A percentile compares a stretch with the other conserved stretches of the same genome.
phyloP scores from a whole-genome alignment of 2,888 invertebrate genomes.

The Thera obeliscata region DNA sequence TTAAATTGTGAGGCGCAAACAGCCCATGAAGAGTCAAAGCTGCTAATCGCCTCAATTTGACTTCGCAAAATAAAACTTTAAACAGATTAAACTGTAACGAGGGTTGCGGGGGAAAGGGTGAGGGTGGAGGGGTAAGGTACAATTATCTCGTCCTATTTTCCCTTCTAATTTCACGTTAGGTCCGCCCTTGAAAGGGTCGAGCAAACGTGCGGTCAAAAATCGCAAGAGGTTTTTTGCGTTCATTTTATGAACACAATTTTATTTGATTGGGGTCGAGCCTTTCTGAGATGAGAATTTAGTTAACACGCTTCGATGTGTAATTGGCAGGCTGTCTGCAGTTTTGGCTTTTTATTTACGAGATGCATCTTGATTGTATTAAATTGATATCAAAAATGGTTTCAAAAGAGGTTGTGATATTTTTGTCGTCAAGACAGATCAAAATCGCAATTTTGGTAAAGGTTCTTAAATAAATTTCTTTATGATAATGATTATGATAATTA shows the following conservation, averaged over 20 bases:
- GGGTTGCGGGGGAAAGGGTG: slow-evolving; percentile 49
- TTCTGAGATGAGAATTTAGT: slow-evolving; percentile 18
- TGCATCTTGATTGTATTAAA: slow-evolving; percentile 1
- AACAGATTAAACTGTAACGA: slow-evolving; percentile 81
- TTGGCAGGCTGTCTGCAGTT: slow-evolving; percentile 15
- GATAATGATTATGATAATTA: no score
- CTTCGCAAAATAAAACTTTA: slow-evolving; percentile 81
- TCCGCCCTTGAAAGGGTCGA: slow-evolving; percentile 53
- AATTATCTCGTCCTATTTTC: slow-evolving; percentile 83
- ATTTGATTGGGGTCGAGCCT: slow-evolving; percentile 25
- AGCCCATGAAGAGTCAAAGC: slow-evolving; percentile 56
- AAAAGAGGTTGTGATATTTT: neutral
- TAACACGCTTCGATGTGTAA: slow-evolving; percentile 10
- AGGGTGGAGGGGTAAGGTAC: slow-evolving; percentile 55
- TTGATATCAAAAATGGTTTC: neutral
- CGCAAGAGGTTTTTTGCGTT: slow-evolving; percentile 26
- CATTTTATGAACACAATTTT: slow-evolving; percentile 24
- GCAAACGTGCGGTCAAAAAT: slow-evolving; percentile 53
- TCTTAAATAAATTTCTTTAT: no score
- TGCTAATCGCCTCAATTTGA: slow-evolving; percentile 75
- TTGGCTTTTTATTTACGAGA: slow-evolving; percentile 11
- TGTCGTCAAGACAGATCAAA: no score
- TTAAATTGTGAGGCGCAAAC: slow-evolving; percentile 35
- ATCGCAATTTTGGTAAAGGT: no score
- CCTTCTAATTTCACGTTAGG: slow-evolving; percentile 78